Conservation (phyloP, 2,888 invertebrate species). For the Gerris lacustris region DNA sequence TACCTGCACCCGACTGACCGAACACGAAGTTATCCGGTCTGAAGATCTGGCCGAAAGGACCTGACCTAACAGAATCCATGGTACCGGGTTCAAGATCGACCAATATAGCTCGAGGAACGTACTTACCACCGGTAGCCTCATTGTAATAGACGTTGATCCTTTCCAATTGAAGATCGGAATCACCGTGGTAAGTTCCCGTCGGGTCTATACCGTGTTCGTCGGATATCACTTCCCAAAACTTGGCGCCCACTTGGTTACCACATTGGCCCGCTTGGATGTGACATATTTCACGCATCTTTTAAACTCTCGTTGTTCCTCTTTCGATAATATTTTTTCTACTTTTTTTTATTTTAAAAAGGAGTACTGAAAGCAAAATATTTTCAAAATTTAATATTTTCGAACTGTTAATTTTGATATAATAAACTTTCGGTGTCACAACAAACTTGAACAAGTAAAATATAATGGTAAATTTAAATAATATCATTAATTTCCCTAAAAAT, state of each 20-base stretch:
- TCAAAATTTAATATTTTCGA: too few species aligned
- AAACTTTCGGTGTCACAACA: too few species aligned
- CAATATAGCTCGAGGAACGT: conserved; percentile 52
- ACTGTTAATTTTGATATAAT: too few species aligned
- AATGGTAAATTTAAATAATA: too few species aligned
- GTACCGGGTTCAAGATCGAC: conserved; percentile 59
- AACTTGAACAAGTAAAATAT: too few species aligned
- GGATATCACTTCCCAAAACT: conserved; percentile 42
- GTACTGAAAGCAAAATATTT: too few species aligned
- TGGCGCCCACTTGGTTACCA: conserved; percentile 92
- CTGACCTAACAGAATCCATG: conserved; percentile 56
- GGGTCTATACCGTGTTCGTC: conserved; percentile 57
- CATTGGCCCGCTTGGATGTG: conserved; percentile 91
- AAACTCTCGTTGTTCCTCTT: too few species aligned
- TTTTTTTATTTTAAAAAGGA: too few species aligned
- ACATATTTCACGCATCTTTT: conserved; percentile 88
- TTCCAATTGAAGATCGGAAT: conserved; percentile 51
- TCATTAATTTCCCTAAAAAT: too few species aligned
- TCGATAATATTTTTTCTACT: too few species aligned
- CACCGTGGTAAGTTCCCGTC: conserved; percentile 48
- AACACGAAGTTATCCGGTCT: conserved; percentile 58
- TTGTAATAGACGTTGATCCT: conserved; percentile 54
- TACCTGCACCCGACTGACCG: conserved; percentile 43
- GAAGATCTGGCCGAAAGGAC: conserved; percentile 55
- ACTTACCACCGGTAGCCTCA: conserved; percentile 44